These are phyloP conservation scores for Polyploca ridens DNA, from an alignment of 2,888 invertebrate genomes.

Conservation along the genomic window DNA sequence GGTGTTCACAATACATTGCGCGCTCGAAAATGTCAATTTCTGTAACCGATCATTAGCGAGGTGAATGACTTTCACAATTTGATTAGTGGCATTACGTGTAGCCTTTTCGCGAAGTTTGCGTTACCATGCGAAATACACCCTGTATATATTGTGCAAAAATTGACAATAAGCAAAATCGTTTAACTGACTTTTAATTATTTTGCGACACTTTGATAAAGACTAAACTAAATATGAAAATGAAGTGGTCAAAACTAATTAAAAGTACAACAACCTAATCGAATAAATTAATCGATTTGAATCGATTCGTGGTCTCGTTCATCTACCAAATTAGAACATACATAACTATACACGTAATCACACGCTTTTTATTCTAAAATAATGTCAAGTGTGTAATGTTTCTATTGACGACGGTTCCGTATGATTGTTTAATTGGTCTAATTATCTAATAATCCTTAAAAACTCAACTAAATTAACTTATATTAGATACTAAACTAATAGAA, in stretches of 20 bases:
- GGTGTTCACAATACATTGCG: too few species aligned
- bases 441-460: too few species aligned
- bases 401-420: conserved; percentile 37
- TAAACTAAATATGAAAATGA: conserved; percentile 13
- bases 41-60: too few species aligned
- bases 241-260: conserved; percentile 57
- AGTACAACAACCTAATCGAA: conserved; percentile 56
- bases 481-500: not conserved
- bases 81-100: too few species aligned
- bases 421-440: not conserved
- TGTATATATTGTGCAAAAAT: too few species aligned
- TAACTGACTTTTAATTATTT: too few species aligned
- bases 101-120: too few species aligned
- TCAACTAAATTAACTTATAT: too few species aligned
- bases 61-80: too few species aligned
- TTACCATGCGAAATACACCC: too few species aligned
- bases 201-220: not conserved
- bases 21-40: too few species aligned
- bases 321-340: conserved; percentile 63
- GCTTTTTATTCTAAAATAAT: conserved; percentile 38
- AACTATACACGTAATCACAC: conserved; percentile 35
- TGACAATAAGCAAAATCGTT: too few species aligned
- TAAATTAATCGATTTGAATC: conserved; percentile 62
- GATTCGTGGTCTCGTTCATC: conserved; percentile 36
- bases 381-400: conserved; percentile 24